phyloP scores from a whole-genome alignment of 2,113 vertebrate genomes.

The Dromas ardeola region DNA sequence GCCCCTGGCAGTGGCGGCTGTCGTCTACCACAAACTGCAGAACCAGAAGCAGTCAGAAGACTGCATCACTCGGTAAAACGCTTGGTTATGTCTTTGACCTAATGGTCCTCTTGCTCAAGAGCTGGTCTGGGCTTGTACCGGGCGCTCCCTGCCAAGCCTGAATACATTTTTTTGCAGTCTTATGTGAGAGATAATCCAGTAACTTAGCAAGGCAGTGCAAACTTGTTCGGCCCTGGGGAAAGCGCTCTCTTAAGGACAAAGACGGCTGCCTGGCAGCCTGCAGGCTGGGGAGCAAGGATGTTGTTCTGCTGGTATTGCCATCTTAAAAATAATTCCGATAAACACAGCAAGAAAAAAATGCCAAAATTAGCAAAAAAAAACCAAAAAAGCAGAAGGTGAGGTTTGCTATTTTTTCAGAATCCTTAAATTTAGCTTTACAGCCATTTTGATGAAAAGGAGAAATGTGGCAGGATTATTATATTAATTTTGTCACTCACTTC shows the following conservation, averaged over 20 bases:
- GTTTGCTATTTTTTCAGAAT: not conserved
- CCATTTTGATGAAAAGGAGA: slow-evolving; percentile 1
- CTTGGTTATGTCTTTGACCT: not conserved
- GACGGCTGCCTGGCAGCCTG: not conserved
- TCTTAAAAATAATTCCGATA: not conserved
- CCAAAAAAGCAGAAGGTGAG: not conserved
- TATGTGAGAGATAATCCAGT: not conserved
- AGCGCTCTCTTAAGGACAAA: not conserved
- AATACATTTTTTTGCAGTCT: not conserved
- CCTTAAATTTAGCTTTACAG: not conserved
- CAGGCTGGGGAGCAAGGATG: not conserved
- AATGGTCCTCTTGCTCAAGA: not conserved
- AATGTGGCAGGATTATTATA: not conserved
- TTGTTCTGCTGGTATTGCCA: not conserved
- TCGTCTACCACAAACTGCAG: slow-evolving; percentile 84
- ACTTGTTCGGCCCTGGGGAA: not conserved
- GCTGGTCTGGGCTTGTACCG: not conserved
- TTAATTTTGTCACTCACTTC: slow-evolving; percentile 3
- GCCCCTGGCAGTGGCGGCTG: slow-evolving; percentile 88
- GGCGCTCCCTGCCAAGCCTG: not conserved
- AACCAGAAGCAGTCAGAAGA: slow-evolving; percentile 85
- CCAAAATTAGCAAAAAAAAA: not conserved
- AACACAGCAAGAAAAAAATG: not conserved
- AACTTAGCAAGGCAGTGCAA: not conserved
- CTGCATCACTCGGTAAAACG: slow-evolving; percentile 83